phyloP scores from a whole-genome alignment of 2,888 invertebrate species.

The Cataglyphis albicans region DNA sequence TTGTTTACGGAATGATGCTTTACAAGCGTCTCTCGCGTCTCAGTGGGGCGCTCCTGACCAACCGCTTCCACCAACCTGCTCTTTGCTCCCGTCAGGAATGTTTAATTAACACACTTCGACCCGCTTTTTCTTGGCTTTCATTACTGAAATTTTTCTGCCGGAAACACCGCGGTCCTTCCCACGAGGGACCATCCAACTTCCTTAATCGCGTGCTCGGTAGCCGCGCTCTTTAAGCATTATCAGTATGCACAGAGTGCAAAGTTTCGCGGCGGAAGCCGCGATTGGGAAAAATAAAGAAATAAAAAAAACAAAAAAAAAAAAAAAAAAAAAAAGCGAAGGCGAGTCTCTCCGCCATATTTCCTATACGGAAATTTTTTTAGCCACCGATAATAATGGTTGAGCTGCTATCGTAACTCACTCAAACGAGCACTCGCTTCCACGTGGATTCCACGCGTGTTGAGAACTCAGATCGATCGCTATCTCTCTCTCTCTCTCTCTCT shows the following conservation, averaged over 20 bases:
- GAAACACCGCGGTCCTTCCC: constrained; percentile 61
- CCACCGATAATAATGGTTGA: constrained; percentile 38
- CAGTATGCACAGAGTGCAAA: constrained; percentile 65
- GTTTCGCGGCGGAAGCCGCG: constrained; percentile 55
- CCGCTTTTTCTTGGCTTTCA: constrained; percentile 66
- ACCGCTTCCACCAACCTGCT: constrained; percentile 45
- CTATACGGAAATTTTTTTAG: constrained; percentile 36
- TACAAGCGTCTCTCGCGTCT: constrained; percentile 65
- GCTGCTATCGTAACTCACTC: constrained; percentile 29
- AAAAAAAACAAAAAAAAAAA: too few relatives aligned
- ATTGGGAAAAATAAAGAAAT: constrained; percentile 31
- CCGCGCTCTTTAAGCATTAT: constrained; percentile 65
- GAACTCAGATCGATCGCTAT: constrained; percentile 37
- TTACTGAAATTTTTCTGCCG: constrained; percentile 71
- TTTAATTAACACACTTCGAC: constrained; percentile 75
- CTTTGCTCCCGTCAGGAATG: constrained; percentile 68
- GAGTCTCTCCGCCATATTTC: constrained; percentile 21
- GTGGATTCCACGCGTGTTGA: constrained; percentile 43
- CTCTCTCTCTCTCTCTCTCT: too few relatives aligned
- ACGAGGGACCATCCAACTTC: constrained; percentile 69
- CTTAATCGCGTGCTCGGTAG: constrained; percentile 68
- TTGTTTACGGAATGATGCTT: constrained; percentile 57
- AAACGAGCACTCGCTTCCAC: constrained; percentile 5
- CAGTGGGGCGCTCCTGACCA: constrained; percentile 40
- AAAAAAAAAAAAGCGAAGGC: neutral